These are phyloP conservation scores for Drosophila ogumai DNA, from an alignment of 1,140 invertebrate species.

Conservation along the genomic window DNA sequence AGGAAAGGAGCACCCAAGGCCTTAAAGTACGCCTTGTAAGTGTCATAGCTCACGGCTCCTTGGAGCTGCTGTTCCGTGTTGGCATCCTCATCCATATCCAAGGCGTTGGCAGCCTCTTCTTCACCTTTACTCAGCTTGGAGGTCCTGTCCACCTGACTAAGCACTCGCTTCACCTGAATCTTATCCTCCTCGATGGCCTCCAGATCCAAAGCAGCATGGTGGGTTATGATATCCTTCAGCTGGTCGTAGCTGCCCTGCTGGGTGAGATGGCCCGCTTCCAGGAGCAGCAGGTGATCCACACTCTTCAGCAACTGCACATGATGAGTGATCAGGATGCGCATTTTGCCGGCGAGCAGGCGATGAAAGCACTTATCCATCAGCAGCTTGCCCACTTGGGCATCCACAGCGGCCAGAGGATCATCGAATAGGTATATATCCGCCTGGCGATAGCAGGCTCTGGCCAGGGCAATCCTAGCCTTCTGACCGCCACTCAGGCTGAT, in stretches of 20 bases:
- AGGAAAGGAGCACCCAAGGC: constrained; percentile 88
- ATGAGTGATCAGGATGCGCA: constrained; percentile 93
- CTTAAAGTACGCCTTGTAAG: constrained; percentile 90
- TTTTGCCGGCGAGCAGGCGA: constrained; percentile 89
- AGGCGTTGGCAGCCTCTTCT: background rate
- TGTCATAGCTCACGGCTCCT: constrained; percentile 84
- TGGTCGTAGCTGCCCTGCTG: constrained; percentile 80
- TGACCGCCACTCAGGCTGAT: constrained; percentile 91
- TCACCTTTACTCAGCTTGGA: constrained; percentile 48
- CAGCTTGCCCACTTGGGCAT: constrained; percentile 91
- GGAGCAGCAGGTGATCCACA: constrained; percentile 89
- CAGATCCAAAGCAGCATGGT: constrained; percentile 59
- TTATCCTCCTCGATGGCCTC: constrained; percentile 69
- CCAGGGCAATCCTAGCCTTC: constrained; percentile 90
- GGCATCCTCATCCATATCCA: constrained; percentile 9
- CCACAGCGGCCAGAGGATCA: constrained; percentile 93
- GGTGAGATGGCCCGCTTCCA: constrained; percentile 86
- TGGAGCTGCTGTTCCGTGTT: constrained; percentile 80
- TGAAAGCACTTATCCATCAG: constrained; percentile 90
- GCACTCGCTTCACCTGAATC: constrained; percentile 57
- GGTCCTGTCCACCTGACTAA: constrained; percentile 63
- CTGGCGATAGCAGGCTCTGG: constrained; percentile 86
- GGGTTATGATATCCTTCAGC: constrained; percentile 62
- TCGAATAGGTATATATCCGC: constrained; percentile 91
- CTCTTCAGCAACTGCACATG: constrained; percentile 93